Evolutionary conservation across 2,113 vertebrate species (phyloP), one percentile per base, ranked within the genome.

Genomic region (Tylochromis polylepis): DNA sequence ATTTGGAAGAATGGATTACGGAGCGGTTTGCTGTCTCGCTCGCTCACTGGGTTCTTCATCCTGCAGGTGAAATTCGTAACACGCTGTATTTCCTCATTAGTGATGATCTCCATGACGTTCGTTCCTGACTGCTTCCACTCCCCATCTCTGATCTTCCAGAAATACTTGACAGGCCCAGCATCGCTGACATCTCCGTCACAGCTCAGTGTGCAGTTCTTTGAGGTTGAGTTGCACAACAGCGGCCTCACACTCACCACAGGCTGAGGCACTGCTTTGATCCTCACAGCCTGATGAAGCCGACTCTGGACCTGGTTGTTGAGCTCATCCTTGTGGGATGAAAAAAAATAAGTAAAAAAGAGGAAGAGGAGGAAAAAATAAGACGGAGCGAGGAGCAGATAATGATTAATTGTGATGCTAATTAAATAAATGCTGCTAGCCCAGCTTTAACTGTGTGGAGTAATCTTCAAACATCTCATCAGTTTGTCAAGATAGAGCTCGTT

Each of bases 201-300:
- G 18, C 0, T 3, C 36, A 90, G 3, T 0, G 15, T 59, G 57
- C 57, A 58, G 24, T 11, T 58, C 57, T 29, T 0, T 8, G 57
- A 58, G 24, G 0, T 0, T 0, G 0, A 0, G 0, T 0, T 0
- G 3, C 91, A 92, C 0, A 0, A 1, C 34, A 79, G 1, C 0
- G 91, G 72, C 11, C 0, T 15, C 0, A 78, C 0, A 5, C 0
- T 0, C 1, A 0, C 59, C 31, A 0, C 15, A 31, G 58, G 58
- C 58, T 1, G 8, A 1, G 58, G 58, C 27, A 0, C 58, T 3
- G 27, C 27, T 34, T 34, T 20, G 18, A 62, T 34, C 59, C 5
- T 7, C 31, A 36, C 59, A 36, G 5, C 0, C 29, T 1, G 5
- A 62, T 62, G 10, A n/a, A 36, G 9, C 59, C 0, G 31, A 62